Conservation (phyloP, 2,113 vertebrate genomes). For the Lagenorhynchus albirostris region DNA sequence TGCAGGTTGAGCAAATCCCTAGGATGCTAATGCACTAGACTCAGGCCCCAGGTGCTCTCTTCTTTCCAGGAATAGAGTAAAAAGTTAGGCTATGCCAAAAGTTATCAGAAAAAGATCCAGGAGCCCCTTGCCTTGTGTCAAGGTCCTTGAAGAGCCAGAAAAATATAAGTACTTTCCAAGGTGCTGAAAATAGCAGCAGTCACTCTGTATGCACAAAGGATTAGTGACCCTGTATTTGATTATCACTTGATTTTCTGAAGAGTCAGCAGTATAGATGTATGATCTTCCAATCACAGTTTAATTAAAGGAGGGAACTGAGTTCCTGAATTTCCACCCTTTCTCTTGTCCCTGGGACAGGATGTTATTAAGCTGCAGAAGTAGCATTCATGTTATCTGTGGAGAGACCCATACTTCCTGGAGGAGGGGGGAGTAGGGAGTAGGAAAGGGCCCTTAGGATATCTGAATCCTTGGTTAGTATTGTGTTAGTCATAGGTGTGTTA, state of each 20-base stretch:
- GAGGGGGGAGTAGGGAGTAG: neutral
- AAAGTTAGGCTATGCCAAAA: neutral
- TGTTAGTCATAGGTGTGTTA: neutral
- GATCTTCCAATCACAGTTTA: neutral
- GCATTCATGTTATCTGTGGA: neutral
- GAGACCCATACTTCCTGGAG: neutral
- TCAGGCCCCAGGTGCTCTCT: neutral
- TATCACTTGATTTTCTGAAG: neutral
- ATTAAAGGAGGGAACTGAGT: neutral
- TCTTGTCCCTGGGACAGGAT: neutral
- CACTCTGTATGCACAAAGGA: neutral
- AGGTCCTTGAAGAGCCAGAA: neutral
- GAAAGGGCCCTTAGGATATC: neutral
- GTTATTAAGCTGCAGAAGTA: neutral
- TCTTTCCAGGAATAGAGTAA: neutral
- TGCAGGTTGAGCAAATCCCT: neutral
- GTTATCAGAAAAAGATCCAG: neutral
- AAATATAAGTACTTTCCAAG: conserved; percentile 11
- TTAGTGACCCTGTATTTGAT: neutral
- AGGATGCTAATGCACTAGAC: neutral
- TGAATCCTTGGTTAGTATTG: neutral
- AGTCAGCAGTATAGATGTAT: neutral
- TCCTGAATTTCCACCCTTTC: neutral
- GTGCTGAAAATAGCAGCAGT: neutral
- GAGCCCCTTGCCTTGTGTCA: neutral